These are phyloP conservation scores for Alouatta palliata DNA, from an alignment of 2,113 vertebrate species.

Conservation along the genomic window DNA sequence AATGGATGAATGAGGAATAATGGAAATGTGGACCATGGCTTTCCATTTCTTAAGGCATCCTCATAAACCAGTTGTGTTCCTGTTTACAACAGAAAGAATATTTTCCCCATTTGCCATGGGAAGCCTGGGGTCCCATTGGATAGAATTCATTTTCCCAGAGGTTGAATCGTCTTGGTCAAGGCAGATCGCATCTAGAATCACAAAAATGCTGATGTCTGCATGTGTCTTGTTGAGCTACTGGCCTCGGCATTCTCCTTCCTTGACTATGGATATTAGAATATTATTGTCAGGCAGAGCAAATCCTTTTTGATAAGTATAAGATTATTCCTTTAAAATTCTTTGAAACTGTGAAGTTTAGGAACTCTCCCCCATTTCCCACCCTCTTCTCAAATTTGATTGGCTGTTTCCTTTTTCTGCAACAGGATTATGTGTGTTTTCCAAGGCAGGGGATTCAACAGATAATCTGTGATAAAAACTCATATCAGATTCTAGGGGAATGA, in stretches of 20 bases:
- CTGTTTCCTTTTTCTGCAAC: neutral
- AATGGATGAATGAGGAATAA: neutral
- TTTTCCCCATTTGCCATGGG: neutral
- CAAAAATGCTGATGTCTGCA: fast-evolving
- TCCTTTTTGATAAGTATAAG: neutral
- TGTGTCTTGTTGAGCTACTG: neutral
- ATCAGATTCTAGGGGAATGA: neutral
- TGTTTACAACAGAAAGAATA: neutral
- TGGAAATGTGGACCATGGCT: neutral
- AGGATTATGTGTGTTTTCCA: neutral
- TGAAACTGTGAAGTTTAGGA: neutral
- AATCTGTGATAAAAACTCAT: neutral
- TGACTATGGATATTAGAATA: neutral
- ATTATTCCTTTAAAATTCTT: neutral
- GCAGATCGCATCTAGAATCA: neutral
- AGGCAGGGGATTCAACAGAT: neutral
- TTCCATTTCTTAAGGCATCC: too few species aligned
- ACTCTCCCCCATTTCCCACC: neutral
- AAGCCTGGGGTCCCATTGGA: neutral
- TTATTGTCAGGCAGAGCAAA: neutral
- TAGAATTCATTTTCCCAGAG: neutral
- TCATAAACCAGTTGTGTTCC: neutral
- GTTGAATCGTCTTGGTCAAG: too few species aligned
- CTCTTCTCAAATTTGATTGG: neutral
- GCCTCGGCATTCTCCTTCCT: neutral